Percentiles rank a stretch among this genome's conserved stretches.
Conservation (phyloP, 2,797 vertebrate species). For the Oryzias dopingdopingensis region DNA sequence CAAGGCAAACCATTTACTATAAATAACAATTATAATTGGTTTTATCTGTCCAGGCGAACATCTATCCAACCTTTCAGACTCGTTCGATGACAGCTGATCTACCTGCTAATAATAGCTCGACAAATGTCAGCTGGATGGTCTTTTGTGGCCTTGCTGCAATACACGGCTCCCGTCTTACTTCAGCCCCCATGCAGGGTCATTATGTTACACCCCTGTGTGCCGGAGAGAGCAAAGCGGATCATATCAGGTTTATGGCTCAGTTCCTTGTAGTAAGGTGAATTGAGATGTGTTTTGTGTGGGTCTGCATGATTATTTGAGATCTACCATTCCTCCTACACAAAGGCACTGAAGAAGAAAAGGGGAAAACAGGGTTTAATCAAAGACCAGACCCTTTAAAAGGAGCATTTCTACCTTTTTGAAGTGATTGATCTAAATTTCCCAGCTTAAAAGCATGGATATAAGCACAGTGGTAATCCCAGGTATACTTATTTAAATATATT, state of each 20-base stretch:
- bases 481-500: too few species aligned
- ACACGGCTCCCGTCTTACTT: slow-evolving; percentile 51
- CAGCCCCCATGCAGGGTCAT: slow-evolving; percentile 31
- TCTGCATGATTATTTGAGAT: slow-evolving; percentile 15
- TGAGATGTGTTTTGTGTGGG: slow-evolving; percentile 11
- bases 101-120: slow-evolving; percentile 53
- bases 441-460: too few species aligned
- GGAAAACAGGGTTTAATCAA: neutral
- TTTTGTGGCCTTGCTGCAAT: slow-evolving; percentile 38
- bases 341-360: slow-evolving; percentile 11
- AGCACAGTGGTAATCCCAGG: too few species aligned
- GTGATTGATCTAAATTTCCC: too few species aligned
- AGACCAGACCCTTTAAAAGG: neutral
- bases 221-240: slow-evolving; percentile 13
- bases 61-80: too few species aligned
- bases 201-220: slow-evolving; percentile 30
- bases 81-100: slow-evolving; percentile 3
- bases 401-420: too few species aligned
- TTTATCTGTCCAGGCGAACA: too few species aligned
- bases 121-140: slow-evolving; percentile 36
- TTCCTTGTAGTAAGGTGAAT: slow-evolving; percentile 13
- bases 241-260: slow-evolving; percentile 43
- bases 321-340: neutral
- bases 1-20: too few species aligned
- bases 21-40: too few species aligned